Conservation (phyloP, 2,113 vertebrate species). For the Nothobranchius furzeri region DNA sequence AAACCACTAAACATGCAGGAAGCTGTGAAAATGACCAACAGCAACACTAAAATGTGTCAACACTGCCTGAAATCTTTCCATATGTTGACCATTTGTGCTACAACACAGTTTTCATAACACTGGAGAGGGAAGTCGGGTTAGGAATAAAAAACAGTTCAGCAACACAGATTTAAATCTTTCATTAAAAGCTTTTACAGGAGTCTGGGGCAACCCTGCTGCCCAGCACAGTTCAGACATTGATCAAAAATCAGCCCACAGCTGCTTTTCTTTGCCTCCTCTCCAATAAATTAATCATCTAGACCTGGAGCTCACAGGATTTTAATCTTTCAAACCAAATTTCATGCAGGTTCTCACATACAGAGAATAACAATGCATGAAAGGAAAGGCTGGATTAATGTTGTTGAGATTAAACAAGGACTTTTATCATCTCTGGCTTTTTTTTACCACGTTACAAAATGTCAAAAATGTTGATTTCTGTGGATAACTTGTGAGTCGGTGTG, state of each 20-base stretch:
- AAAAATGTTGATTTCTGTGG: no score
- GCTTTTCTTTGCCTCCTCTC: constrained; percentile 24
- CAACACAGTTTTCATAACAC: constrained; percentile 2
- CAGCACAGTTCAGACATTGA: constrained; percentile 16
- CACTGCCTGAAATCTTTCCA: constrained; percentile 6
- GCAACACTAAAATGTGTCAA: constrained; percentile 16
- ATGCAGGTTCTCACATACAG: constrained; percentile 4
- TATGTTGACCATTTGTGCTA: constrained; percentile 8
- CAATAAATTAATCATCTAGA: constrained; percentile 34
- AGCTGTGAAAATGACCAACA: constrained; percentile 1
- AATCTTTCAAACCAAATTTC: constrained; percentile 22
- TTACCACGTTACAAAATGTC: background rate
- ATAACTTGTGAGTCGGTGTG: no score
- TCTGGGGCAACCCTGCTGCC: constrained; percentile 12
- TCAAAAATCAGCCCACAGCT: constrained; percentile 36
- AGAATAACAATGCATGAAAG: background rate
- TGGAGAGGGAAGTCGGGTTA: constrained; percentile 20
- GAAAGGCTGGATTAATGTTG: background rate
- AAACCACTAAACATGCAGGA: constrained; percentile 1
- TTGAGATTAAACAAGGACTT: no score
- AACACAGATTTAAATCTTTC: constrained; percentile 17
- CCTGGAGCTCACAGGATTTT: constrained; percentile 8
- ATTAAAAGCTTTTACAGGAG: constrained; percentile 11
- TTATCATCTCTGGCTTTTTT: no score
- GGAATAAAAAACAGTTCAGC: constrained; percentile 22